These are phyloP conservation scores for Trachelus iudaicus DNA, from an alignment of 2,888 invertebrate species.

Conservation along the genomic window DNA sequence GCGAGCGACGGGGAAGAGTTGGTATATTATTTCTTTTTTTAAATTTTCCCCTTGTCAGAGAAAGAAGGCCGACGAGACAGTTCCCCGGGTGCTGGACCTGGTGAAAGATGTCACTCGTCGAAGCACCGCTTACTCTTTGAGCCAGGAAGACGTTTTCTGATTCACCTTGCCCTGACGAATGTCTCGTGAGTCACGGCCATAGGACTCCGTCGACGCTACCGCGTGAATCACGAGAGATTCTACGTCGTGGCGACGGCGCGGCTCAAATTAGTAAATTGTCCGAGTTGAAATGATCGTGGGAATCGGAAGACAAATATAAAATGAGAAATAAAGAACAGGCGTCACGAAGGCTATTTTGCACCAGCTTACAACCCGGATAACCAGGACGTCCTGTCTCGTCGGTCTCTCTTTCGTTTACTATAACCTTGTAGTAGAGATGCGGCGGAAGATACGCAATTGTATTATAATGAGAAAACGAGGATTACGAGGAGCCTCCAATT, in stretches of 20 bases:
- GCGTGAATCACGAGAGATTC: too few species aligned
- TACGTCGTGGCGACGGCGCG: too few species aligned
- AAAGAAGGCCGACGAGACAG: not conserved
- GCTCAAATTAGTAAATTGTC: not conserved
- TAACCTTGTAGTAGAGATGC: not conserved
- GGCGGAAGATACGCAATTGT: conserved; percentile 32
- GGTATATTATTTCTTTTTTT: not conserved
- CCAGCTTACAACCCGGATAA: not conserved
- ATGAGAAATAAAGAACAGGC: conserved; percentile 8
- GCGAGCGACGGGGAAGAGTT: not conserved
- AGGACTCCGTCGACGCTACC: too few species aligned
- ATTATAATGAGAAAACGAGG: conserved; percentile 53
- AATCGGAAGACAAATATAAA: conserved; percentile 2
- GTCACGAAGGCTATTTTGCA: not conserved
- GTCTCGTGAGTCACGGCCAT: not conserved
- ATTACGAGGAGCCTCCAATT: conserved; percentile 40
- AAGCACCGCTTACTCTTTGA: not conserved
- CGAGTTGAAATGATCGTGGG: not conserved
- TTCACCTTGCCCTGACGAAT: not conserved
- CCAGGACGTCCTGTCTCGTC: not conserved
- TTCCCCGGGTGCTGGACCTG: not conserved
- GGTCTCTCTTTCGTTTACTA: not conserved
- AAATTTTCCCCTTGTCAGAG: not conserved
- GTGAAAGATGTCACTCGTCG: not conserved
- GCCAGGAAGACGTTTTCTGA: not conserved